Evolutionary conservation across 2,113 vertebrate species (phyloP).

Genomic region (Trichechus manatus): DNA sequence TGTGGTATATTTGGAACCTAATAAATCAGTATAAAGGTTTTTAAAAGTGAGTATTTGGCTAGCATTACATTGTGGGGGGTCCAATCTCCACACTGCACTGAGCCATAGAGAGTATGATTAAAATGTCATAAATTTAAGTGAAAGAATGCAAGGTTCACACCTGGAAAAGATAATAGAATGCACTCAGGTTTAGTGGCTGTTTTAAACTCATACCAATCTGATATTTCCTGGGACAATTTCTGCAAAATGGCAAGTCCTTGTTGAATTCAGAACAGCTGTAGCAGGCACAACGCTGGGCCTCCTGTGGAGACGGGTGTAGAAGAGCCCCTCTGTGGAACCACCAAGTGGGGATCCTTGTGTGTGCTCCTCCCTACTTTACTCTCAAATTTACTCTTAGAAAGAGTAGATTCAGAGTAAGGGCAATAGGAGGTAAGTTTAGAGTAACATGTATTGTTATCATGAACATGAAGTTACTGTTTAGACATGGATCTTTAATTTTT

Average conservation of each 20-base stretch:
- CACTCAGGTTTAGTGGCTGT: not conserved
- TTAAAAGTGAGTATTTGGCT: not conserved
- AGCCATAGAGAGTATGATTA: not conserved
- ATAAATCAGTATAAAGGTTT: not conserved
- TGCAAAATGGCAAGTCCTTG: too few species aligned
- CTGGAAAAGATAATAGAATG: not conserved
- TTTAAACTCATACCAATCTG: not conserved
- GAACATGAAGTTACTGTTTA: not conserved
- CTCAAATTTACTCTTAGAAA: not conserved
- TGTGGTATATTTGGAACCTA: not conserved
- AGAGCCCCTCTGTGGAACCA: not conserved
- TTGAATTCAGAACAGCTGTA: not conserved
- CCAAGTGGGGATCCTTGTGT: not conserved
- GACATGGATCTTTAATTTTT: not conserved
- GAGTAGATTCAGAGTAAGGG: not conserved
- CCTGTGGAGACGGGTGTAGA: not conserved
- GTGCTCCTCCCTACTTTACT: not conserved
- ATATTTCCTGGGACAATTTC: not conserved
- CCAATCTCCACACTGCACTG: not conserved
- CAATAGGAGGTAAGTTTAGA: not conserved
- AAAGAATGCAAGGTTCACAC: not conserved
- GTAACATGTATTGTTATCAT: accelerated
- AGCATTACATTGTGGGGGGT: not conserved
- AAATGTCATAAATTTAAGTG: not conserved
- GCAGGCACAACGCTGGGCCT: too few species aligned